Evolutionary conservation across 1,140 invertebrate species (phyloP), one percentile per base, ranked within the genome.

Genomic region (Trichonephila clavipes): DNA sequence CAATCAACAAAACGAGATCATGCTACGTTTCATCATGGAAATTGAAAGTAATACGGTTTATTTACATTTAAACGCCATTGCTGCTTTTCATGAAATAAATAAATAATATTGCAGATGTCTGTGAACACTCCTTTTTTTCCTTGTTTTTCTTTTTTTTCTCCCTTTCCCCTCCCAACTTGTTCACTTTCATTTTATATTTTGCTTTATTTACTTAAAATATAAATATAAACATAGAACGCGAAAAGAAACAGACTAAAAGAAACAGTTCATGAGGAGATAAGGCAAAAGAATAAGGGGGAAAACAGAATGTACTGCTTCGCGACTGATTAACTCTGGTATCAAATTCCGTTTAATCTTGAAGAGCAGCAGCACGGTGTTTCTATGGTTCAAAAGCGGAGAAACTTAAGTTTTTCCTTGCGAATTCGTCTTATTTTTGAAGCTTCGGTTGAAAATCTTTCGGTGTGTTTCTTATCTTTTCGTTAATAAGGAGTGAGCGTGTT

Each of bases 301-400:
- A 28, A 24, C 24, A 18, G 28, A 77, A 28, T 28, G 24, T 34
- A 77, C 69, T 28, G 69, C 14, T 77, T 77, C 28, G 24, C 69
- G 12, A 77, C 69, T 77, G 69, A 77, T 77, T 77, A 77, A 77
- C 69, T 77, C 5, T 18, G 69, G 69, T 77, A 77, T 77, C 69
- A 77, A 77, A 77, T 77, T 77, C 69, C 69, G 69, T 77, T 77
- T 77, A 77, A 77, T 77, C 69, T 77, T 77, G 69, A 77, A 72
- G 66, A 77, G 69, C 24, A 66, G 62, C 62, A n/a, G 21, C n/a
- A 24, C 69, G 69, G 12, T 28, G 24, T 77, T 40, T 24, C 69
- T 34, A 14, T 28, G 69, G 69, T 77, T 24, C 69, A 77, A 77
- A 28, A 28, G 28, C 10, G 2, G 62, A 16, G 24, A 21, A 66